These are phyloP conservation scores for Drosophila cracens DNA, from an alignment of 2,888 invertebrate species.

Conservation along the genomic window DNA sequence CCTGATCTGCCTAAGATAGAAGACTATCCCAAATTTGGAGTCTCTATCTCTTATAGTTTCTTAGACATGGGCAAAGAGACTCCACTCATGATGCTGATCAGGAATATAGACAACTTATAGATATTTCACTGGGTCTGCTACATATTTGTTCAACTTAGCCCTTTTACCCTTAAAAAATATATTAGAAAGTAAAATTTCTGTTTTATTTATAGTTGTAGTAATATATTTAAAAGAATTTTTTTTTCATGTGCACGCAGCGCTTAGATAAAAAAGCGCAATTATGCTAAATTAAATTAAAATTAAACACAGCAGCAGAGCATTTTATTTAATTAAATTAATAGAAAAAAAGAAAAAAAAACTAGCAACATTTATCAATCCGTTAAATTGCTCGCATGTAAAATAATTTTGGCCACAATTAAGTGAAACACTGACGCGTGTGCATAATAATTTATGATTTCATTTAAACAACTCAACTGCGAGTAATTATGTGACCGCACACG, in stretches of 20 bases:
- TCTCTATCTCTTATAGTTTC: background rate
- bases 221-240: background rate
- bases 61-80: background rate
- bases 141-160: background rate
- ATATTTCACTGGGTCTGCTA: background rate
- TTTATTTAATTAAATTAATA: background rate
- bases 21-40: background rate
- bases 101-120: background rate
- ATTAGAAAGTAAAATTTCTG: background rate
- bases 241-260: background rate
- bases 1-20: background rate
- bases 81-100: background rate
- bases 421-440: slow-evolving; percentile 51
- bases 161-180: background rate
- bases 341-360: background rate
- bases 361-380: slow-evolving; percentile 56
- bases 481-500: slow-evolving; percentile 67
- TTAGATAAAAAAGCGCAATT: background rate
- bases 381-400: slow-evolving; percentile 60
- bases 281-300: slow-evolving; percentile 18
- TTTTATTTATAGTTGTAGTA: background rate
- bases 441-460: slow-evolving; percentile 78
- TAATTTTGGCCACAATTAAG: slow-evolving; percentile 73
- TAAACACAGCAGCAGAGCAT: slow-evolving; percentile 3
- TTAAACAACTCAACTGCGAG: slow-evolving; percentile 74